Conservation (phyloP, 35 echinoderm and acorn worm genomes). For the Apostichopus parvimensis region DNA sequence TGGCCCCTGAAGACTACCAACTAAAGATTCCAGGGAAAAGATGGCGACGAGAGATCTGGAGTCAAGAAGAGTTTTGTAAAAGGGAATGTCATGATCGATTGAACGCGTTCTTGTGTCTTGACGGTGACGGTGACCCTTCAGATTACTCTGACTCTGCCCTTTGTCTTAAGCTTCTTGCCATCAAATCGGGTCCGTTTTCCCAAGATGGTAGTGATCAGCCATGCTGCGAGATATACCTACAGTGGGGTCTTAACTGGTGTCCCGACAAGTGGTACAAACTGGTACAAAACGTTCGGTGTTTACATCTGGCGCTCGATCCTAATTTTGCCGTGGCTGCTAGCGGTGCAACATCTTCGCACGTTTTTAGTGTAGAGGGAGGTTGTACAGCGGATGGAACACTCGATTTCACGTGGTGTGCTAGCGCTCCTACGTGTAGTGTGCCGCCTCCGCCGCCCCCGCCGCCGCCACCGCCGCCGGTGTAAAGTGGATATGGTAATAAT, state of each 20-base stretch:
- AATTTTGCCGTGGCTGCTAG: background rate
- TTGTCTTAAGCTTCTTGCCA: background rate
- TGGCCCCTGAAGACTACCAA: background rate
- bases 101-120: background rate
- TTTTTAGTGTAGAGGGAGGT: background rate
- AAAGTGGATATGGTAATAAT: too few relatives aligned
- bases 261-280: background rate
- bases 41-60: background rate
- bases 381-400: background rate
- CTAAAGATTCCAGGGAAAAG: conserved; percentile 6
- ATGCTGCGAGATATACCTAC: conserved; percentile 29
- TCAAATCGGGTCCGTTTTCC: background rate
- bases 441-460: background rate
- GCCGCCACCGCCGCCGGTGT: too few relatives aligned
- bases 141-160: background rate
- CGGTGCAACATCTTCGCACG: background rate
- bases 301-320: background rate
- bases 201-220: background rate
- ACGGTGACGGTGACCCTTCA: background rate
- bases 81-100: background rate
- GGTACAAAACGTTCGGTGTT: background rate
- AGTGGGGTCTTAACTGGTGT: background rate
- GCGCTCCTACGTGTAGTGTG: background rate
- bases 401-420: background rate
- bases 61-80: background rate